Percentiles rank a stretch among this genome's conserved stretches.
Conservation (phyloP, 2,888 invertebrate genomes). For the Griposia aprilina region DNA sequence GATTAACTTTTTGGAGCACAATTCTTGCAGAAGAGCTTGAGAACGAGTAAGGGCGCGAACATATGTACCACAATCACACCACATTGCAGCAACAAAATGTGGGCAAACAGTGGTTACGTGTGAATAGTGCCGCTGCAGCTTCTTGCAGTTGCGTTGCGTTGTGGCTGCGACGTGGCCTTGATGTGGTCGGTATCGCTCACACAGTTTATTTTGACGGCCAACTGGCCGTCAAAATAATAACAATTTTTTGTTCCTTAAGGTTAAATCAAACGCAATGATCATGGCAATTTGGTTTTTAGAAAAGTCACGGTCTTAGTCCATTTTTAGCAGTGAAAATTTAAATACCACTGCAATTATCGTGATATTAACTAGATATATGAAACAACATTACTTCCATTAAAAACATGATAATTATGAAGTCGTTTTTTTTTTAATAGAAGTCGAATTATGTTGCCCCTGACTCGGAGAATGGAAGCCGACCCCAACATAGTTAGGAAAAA, state of each 20-base stretch:
- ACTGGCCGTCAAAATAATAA: too few species aligned
- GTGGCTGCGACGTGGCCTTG: background rate
- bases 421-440: background rate
- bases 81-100: background rate
- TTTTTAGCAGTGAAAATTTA: background rate
- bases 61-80: background rate
- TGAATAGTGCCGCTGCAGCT: background rate
- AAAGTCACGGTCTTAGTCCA: background rate
- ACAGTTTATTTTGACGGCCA: background rate
- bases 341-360: background rate
- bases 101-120: background rate
- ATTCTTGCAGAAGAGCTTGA: background rate
- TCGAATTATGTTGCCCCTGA: too few species aligned
- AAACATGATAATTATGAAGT: background rate
- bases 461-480: background rate
- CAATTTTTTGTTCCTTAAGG: too few species aligned
- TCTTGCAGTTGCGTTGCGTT: background rate
- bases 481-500: background rate
- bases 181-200: background rate
- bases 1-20: background rate
- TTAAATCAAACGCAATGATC: too few species aligned
- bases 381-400: background rate
- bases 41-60: background rate
- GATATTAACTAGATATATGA: background rate
- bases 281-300: background rate